These are phyloP conservation scores for Enteromius treurensis DNA, from an alignment of 2,797 vertebrate genomes.

Conservation along the genomic window DNA sequence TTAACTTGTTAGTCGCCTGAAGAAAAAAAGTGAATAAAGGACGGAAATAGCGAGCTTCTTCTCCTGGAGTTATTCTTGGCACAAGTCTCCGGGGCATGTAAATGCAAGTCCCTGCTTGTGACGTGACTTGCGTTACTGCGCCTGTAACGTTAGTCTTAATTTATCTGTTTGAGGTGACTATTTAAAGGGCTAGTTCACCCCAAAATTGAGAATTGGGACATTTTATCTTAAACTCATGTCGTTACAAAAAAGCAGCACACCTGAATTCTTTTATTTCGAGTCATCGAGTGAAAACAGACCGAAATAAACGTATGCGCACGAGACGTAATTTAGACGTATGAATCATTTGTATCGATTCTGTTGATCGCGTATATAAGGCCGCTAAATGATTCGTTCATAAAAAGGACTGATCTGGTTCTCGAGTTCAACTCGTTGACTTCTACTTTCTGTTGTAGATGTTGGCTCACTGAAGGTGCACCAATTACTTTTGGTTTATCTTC, in stretches of 20 bases:
- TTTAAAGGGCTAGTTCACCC: not conserved
- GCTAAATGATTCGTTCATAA: not conserved
- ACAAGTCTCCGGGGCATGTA: constrained; percentile 13
- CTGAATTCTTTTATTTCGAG: not conserved
- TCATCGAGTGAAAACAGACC: not conserved
- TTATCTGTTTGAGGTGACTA: not conserved
- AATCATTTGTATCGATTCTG: constrained; percentile 17
- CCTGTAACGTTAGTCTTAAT: not conserved
- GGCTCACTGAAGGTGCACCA: not conserved
- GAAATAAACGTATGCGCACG: not conserved
- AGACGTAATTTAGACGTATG: not conserved
- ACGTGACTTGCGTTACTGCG: constrained; percentile 20
- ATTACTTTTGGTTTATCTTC: not conserved
- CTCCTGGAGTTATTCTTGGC: constrained; percentile 32
- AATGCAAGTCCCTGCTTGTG: constrained; percentile 5
- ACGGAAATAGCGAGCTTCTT: constrained; percentile 14
- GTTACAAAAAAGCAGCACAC: not conserved
- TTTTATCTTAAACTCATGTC: not conserved
- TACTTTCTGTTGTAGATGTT: not conserved
- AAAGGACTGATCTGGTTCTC: not conserved
- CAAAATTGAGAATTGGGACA: not conserved
- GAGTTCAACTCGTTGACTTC: not conserved
- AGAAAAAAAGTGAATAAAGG: constrained; percentile 17
- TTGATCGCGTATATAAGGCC: not conserved
- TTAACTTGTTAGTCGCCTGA: not conserved